These are phyloP conservation scores for Melanaphis sacchari DNA, from an alignment of 1,140 invertebrate genomes.

Conservation along the genomic window DNA sequence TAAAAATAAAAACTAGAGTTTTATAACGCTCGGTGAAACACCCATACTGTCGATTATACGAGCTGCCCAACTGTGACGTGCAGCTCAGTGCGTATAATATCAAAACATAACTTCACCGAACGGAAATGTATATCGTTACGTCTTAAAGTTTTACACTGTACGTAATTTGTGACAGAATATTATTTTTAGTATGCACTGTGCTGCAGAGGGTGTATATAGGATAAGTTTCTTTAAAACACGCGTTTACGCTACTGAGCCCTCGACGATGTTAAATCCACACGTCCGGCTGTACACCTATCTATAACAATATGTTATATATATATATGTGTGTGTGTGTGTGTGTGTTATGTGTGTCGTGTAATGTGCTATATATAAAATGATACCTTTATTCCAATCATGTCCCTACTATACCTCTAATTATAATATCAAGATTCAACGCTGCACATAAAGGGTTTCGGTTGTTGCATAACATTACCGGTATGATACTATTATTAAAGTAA, in stretches of 20 bases:
- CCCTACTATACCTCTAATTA: background rate
- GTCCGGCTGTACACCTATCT: background rate
- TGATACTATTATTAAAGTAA: background rate
- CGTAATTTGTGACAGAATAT: background rate
- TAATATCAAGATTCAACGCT: background rate
- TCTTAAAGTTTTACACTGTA: background rate
- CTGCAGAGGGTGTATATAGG: too few relatives aligned
- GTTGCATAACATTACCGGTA: background rate
- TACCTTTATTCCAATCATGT: background rate
- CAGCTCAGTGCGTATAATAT: background rate
- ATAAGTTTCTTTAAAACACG: background rate
- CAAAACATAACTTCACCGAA: background rate
- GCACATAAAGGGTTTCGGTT: background rate
- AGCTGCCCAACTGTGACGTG: background rate
- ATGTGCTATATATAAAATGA: background rate
- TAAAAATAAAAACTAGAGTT: background rate
- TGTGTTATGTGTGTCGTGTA: background rate
- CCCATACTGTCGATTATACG: background rate
- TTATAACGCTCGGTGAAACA: background rate
- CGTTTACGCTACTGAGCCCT: background rate
- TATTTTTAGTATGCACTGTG: too few relatives aligned
- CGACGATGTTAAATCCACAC: background rate
- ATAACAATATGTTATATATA: background rate
- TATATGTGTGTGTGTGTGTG: too few relatives aligned
- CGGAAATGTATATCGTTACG: background rate